These are phyloP conservation scores for Stenopsyche tienmushanensis DNA, from an alignment of 1,140 invertebrate genomes.

Conservation along the genomic window DNA sequence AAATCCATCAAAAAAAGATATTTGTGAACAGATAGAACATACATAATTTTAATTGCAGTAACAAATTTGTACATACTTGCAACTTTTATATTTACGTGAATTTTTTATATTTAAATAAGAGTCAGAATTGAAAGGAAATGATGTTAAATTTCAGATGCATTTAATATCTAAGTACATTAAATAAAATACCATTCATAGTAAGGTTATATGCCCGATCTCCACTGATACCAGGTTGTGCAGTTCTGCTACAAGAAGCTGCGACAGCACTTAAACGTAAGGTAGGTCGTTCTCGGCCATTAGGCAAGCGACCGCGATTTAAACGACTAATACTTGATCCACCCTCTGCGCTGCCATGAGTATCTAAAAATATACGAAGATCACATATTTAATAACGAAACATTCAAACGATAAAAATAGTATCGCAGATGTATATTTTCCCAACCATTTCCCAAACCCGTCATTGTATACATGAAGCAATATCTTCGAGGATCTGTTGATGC, in stretches of 20 bases:
- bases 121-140: too few species aligned
- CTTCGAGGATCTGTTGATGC: constrained; percentile 49
- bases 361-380: constrained; percentile 27
- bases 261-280: constrained; percentile 50
- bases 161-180: too few species aligned
- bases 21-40: too few species aligned
- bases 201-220: constrained; percentile 59
- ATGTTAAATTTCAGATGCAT: too few species aligned
- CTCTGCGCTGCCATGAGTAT: constrained; percentile 9
- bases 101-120: too few species aligned
- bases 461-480: constrained; percentile 58
- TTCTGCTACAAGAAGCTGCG: constrained; percentile 52
- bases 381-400: neutral
- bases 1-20: too few species aligned
- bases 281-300: constrained; percentile 44
- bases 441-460: constrained; percentile 41
- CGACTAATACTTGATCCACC: constrained; percentile 3
- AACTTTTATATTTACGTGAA: too few species aligned
- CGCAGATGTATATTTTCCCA: neutral
- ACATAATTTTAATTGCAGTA: too few species aligned
- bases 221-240: constrained; percentile 48
- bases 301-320: constrained; percentile 38
- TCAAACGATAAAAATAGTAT: neutral
- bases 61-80: too few species aligned
- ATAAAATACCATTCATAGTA: constrained; percentile 52